Evolutionary conservation across 2,113 vertebrate species (phyloP), one percentile per base, ranked within the genome.

Genomic region (Thomomys bottae): DNA sequence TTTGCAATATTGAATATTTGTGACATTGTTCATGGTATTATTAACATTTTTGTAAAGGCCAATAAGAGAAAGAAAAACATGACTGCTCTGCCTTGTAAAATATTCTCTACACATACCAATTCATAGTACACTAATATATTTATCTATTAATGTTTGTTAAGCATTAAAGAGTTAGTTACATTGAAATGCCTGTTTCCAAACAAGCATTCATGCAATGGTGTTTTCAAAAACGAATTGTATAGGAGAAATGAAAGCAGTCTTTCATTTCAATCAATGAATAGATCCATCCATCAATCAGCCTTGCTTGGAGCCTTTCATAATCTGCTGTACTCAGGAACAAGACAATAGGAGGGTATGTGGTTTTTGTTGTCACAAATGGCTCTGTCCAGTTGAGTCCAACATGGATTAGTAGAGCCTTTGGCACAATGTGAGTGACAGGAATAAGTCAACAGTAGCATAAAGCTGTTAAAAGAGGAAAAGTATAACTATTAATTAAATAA

Each of bases 191-290:
- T 49, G 14, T 30, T 91, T 94, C 21, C 15, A 81, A 45, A 11
- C 34, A 85, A 77, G 77, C 38, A 71, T 89, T 96, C n/a, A 81
- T 68, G 34, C 67, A 21, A 87, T 61, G 21, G 92, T 92, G 5
- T 82, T 92, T 14, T 75, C 49, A 66, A 68, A 81, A 86, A 57
- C 67, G 68, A 85, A 34, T 76, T 70, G 3, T 72, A 49, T 3
- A 64, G 10, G 24, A 64, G n/a, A 3, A 90, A 54, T 73, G 24
- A 54, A 82, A 75, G 21, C 9, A 81, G 2, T 64, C 28, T 59
- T 57, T 18, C 23, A 66, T 49, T 54, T 36, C 20, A 66, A n/a
- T 10, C 34, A 78, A n/a, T 42, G 28, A 78, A 64, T 32, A 6
- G 36, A 18, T 34, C 32, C 24, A 45, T 45, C 28, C 36, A 14